These are phyloP conservation scores for Darevskia nairensis DNA, from an alignment of 2,797 vertebrate genomes.

Conservation along the genomic window DNA sequence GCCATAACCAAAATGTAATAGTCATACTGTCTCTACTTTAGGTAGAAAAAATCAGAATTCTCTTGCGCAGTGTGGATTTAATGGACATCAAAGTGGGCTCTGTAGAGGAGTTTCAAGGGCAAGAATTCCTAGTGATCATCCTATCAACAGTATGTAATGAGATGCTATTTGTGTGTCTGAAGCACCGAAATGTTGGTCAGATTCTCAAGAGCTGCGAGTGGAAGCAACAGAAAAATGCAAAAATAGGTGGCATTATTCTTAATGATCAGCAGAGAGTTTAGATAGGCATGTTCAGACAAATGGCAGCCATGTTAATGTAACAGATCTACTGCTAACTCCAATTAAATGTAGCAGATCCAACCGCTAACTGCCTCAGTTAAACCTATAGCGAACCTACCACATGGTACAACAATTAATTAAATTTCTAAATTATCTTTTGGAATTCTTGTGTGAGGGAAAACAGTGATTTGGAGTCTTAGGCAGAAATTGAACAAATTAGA, in stretches of 20 bases:
- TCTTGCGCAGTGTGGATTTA: slow-evolving; percentile 87
- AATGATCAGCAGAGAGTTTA: not conserved
- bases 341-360: too few species aligned
- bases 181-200: not conserved
- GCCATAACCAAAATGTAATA: not conserved
- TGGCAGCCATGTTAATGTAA: not conserved
- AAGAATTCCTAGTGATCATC: slow-evolving; percentile 89
- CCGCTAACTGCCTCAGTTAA: too few species aligned
- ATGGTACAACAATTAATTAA: too few species aligned
- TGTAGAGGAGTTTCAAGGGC: slow-evolving; percentile 97
- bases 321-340: too few species aligned
- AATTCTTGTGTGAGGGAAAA: too few species aligned
- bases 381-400: too few species aligned
- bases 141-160: slow-evolving; percentile 87
- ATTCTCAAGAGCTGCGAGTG: not conserved
- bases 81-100: slow-evolving; percentile 93
- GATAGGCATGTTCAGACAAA: not conserved
- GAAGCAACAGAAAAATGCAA: not conserved
- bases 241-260: not conserved
- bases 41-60: slow-evolving; percentile 92
- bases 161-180: not conserved
- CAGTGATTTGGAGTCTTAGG: too few species aligned
- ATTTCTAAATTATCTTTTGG: too few species aligned
- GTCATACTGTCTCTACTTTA: slow-evolving; percentile 58
- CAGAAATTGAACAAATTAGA: too few species aligned